Evolutionary conservation across 1,140 invertebrate species (phyloP).

Genomic region (Nasonia giraulti): DNA sequence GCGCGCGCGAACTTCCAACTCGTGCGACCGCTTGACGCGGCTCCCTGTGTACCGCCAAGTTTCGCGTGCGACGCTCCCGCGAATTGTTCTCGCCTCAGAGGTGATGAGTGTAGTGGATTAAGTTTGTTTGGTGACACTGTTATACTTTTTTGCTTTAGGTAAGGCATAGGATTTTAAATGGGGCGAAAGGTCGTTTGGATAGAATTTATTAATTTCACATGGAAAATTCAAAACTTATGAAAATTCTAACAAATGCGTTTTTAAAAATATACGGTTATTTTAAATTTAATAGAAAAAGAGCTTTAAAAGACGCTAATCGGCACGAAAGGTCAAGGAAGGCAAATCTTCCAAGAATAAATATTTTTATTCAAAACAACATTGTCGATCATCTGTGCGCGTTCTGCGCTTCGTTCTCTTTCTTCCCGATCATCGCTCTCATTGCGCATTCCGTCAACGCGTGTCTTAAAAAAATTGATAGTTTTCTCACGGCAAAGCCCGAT

Average conservation of each 20-base stretch:
- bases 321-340: too few relatives aligned
- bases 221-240: too few relatives aligned
- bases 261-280: too few relatives aligned
- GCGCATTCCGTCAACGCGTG: neutral
- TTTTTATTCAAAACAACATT: neutral
- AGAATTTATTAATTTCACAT: too few relatives aligned
- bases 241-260: too few relatives aligned
- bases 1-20: constrained; percentile 12
- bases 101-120: neutral
- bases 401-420: neutral
- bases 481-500: neutral
- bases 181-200: too few relatives aligned
- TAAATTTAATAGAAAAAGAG: too few relatives aligned
- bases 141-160: too few relatives aligned
- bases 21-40: neutral
- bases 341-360: neutral
- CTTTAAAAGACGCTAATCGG: too few relatives aligned
- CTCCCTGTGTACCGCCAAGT: neutral
- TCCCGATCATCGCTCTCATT: neutral
- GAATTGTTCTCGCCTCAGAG: neutral
- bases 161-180: too few relatives aligned
- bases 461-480: neutral
- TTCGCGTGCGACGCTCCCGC: neutral
- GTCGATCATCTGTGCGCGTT: neutral
- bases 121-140: neutral